Percentiles rank a stretch among this genome's conserved stretches.
These are phyloP conservation scores for Vicugna pacos DNA, from an alignment of 2,113 vertebrate species.

Conservation along the genomic window DNA sequence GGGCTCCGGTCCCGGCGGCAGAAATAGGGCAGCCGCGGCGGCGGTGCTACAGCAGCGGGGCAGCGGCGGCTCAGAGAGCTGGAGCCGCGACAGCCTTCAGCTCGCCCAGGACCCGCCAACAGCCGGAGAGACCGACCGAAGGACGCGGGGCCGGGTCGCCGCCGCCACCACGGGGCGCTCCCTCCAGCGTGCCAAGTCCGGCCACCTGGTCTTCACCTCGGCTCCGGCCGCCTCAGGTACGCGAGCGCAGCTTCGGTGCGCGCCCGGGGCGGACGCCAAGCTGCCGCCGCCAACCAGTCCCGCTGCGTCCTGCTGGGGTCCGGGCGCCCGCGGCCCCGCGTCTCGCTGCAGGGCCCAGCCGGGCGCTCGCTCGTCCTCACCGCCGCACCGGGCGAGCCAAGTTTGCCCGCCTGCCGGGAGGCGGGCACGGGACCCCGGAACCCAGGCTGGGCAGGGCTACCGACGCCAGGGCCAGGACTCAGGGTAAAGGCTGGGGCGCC, in stretches of 20 bases:
- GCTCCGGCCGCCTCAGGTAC: conserved; percentile 73
- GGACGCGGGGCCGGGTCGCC: conserved; percentile 13
- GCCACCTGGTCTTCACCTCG: conserved; percentile 52
- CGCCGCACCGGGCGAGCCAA: conserved; percentile 61
- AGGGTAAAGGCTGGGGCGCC: background rate
- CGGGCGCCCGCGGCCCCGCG: background rate
- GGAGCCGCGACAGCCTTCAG: conserved; percentile 21
- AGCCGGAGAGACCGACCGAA: conserved; percentile 13
- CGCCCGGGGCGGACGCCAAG: background rate
- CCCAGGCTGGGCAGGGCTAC: background rate
- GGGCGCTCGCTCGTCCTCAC: background rate
- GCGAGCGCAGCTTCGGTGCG: conserved; percentile 7
- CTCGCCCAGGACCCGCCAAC: conserved; percentile 31
- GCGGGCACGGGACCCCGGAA: background rate
- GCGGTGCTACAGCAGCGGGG: conserved; percentile 81
- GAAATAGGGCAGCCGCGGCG: conserved; percentile 93
- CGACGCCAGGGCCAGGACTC: background rate
- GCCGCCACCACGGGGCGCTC: conserved; percentile 60
- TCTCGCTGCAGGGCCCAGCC: conserved; percentile 63
- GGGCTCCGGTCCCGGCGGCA: conserved; percentile 88
- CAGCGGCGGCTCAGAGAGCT: conserved; percentile 65
- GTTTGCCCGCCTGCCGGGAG: conserved; percentile 67
- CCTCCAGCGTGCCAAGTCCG: background rate
- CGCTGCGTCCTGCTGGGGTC: background rate
- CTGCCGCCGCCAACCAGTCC: background rate